Base-by-base conservation (phyloP, 2,797 vertebrate genomes). In the Tokudaia muenninki region DNA sequence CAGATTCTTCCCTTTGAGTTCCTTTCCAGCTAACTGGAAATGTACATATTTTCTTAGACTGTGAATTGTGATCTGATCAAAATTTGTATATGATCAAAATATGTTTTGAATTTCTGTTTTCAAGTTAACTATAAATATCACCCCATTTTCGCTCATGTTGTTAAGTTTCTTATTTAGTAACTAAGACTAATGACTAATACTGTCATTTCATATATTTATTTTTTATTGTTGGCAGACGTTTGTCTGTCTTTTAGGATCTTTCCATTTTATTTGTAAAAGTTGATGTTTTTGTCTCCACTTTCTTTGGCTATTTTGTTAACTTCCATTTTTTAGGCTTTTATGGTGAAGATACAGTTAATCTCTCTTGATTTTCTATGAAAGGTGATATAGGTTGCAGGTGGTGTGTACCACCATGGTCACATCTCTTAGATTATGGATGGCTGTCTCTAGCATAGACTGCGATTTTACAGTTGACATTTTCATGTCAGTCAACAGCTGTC, bases 21-120 rank as follows among this genome's bases (percentile, higher is more conserved):
- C 6, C 65, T 65, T 95, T 89, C 50, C 37, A 91, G 24, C 21
- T 26, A 83, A 41, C 65, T 92, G 65, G 34, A 94, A 95, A 70
- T 87, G 47, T 83, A n/a, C 63, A 1, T 94, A 41, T 94, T 92
- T 96, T 92, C 72, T 82, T 72, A 83, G 59, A 65, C 89, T 90
- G 31, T 37, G 52, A 61, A 41, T 47, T 57, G 31, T 1, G 34
- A 12, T 92, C 92, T 72, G 44, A 72, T 37, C n/a, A 72, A 72
- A 72, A 72, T 72, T 19, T 72, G 47, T 81, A 81, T 79, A 78
- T 67, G 87, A 77, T 87, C 67, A 34, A 10, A 59, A n/a, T 37
- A 31, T 12, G 2, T 22, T 70, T 22, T 17, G 29, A 44, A 11
- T 19, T n/a, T 92, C 52, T 91, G 2, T 61, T 97, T 97, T 95